Base-by-base conservation (phyloP, 2,797 vertebrate genomes). In the Arremon brunneinucha region DNA sequence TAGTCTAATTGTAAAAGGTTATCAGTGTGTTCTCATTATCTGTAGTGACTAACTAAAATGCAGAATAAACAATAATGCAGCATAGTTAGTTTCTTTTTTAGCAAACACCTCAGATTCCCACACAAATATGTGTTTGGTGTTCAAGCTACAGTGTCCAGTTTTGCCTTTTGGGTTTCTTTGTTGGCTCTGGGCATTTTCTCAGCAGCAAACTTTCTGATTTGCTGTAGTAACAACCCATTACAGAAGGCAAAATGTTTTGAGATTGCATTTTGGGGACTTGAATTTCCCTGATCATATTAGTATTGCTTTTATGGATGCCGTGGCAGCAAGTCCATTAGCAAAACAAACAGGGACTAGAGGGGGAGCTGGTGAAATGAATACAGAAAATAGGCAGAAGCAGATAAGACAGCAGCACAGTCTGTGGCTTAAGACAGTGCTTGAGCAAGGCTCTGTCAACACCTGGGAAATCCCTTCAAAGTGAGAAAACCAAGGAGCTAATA, bases 201-300 rank as follows among this genome's bases (percentile, higher is more conserved):
- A 87, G 52, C 72, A 75, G 46, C 43, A 80, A 74, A 63, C 49
- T 43, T 90, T 83, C 56, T 78, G 69, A 63, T 52, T 93, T 89
- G 52, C 70, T 94, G 4, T 26, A 71, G 62, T 87, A 77, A 75
- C 77, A 68, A 55, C 6, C 0, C 59, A 65, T 52, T 92, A 79
- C 18, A 70, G 75, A 93, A 93, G 87, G 77, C 1, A 6, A 72
- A 78, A 65, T 1, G 1, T 67, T 96, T 89, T 83, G 46, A 97
- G 55, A 87, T 77, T 95, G 82, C 5, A 2, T 90, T 92, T 65
- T 87, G 86, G 93, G 93, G 93, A 93, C 60, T 94, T 96, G 62
- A 96, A 97, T 96, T 96, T 96, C 95, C 89, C 56, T 19, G 60
- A 87, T 95, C 89, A 32, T 87, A 90, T 96, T 96, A 95, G 67